A percentile compares a stretch with the other conserved stretches of the same genome.
These are phyloP conservation scores for Stenolophus ochropezus DNA, from an alignment of 2,888 invertebrate genomes.

Conservation along the genomic window DNA sequence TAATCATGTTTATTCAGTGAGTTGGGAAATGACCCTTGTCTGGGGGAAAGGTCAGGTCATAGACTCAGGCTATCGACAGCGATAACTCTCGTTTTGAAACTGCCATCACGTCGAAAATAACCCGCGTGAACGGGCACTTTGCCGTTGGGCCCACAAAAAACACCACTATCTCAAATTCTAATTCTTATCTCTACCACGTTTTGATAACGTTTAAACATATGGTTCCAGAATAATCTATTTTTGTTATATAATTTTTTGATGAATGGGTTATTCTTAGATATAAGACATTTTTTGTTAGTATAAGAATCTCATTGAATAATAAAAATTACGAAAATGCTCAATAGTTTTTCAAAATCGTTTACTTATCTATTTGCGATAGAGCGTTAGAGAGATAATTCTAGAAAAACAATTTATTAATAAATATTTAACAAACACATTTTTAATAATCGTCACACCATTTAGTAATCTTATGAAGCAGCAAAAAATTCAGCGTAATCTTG, in stretches of 20 bases:
- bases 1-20: slow-evolving; percentile 49
- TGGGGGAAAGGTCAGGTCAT: slow-evolving; percentile 16
- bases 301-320: too few relatives aligned
- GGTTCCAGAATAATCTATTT: slow-evolving; percentile 1
- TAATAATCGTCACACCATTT: too few relatives aligned
- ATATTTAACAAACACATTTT: too few relatives aligned
- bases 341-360: too few relatives aligned
- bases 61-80: slow-evolving; percentile 21
- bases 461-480: too few relatives aligned
- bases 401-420: too few relatives aligned
- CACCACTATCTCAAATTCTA: slow-evolving; percentile 1
- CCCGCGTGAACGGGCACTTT: slow-evolving; percentile 16
- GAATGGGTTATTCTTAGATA: neutral
- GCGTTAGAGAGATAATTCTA: too few relatives aligned
- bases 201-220: neutral
- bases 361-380: too few relatives aligned
- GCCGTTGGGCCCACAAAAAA: slow-evolving; percentile 14
- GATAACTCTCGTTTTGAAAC: slow-evolving; percentile 32
- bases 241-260: neutral
- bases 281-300: neutral
- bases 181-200: slow-evolving; percentile 1
- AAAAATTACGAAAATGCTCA: too few relatives aligned
- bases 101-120: slow-evolving; percentile 14
- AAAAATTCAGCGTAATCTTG: too few relatives aligned
- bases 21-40: slow-evolving; percentile 23